Conservation (phyloP, 2,797 vertebrate genomes). For the Brachyrhaphis roseni region DNA sequence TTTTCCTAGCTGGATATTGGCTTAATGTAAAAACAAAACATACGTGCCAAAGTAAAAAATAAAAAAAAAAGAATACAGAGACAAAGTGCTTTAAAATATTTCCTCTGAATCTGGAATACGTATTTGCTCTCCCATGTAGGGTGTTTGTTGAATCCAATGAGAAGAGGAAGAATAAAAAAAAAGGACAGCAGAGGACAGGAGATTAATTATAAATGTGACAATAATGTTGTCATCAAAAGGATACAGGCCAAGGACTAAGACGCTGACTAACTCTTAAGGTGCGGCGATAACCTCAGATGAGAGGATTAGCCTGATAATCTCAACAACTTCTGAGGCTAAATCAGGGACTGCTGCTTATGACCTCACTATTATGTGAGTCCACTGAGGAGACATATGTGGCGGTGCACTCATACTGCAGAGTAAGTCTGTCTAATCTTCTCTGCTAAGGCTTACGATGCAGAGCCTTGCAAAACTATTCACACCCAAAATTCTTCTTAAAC, state of each 20-base stretch:
- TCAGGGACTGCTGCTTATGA: constrained; percentile 36
- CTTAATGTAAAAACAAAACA: background rate
- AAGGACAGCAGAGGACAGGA: background rate
- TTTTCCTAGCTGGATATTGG: background rate
- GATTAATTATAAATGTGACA: constrained; percentile 3
- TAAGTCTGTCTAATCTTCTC: constrained; percentile 10
- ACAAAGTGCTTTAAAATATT: background rate
- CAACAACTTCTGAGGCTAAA: constrained; percentile 56
- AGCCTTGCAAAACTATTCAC: background rate
- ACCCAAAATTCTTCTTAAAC: background rate
- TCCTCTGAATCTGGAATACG: background rate
- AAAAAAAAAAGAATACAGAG: background rate
- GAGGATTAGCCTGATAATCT: constrained; percentile 71
- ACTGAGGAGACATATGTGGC: constrained; percentile 15
- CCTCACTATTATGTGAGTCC: constrained; percentile 33
- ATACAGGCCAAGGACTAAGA: constrained; percentile 30
- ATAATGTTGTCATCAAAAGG: constrained; percentile 41
- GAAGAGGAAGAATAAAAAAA: constrained; percentile 4
- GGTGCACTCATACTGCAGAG: background rate
- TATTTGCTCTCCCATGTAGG: background rate
- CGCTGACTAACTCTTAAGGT: constrained; percentile 21
- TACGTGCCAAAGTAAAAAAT: constrained; percentile 10
- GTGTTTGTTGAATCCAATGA: background rate
- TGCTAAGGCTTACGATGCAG: background rate
- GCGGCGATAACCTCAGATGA: constrained; percentile 52